These are phyloP conservation scores for Heliothis virescens DNA, from an alignment of 1,140 invertebrate species.

Conservation along the genomic window DNA sequence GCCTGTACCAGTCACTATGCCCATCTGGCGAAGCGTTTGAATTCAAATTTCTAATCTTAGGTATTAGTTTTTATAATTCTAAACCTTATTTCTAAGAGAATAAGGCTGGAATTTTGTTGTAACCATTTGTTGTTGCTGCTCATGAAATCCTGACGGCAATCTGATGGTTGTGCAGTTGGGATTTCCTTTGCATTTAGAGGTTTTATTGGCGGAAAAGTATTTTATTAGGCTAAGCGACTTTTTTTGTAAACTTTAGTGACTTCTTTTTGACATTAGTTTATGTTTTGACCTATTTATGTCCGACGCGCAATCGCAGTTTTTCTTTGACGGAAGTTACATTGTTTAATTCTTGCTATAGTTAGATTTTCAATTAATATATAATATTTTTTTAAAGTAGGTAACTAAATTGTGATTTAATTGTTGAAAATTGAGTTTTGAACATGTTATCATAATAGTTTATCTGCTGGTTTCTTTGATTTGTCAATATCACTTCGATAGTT, in stretches of 20 bases:
- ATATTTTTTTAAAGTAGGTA: neutral
- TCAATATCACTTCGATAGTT: neutral
- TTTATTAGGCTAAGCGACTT: conserved; percentile 42
- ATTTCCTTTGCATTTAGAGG: neutral
- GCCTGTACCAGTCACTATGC: conserved; percentile 58
- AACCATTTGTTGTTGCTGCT: conserved; percentile 40
- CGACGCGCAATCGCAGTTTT: conserved; percentile 7
- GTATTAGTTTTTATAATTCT: conserved; percentile 45
- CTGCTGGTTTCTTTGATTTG: no score
- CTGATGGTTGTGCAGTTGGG: conserved; percentile 18
- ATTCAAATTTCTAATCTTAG: conserved; percentile 3
- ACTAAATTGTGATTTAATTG: neutral
- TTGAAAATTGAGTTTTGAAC: conserved; percentile 11
- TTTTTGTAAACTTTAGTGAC: neutral
- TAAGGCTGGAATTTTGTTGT: conserved; percentile 54
- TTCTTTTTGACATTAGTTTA: conserved; percentile 30
- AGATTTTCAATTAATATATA: neutral
- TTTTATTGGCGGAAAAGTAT: conserved; percentile 35
- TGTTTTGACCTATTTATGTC: conserved; percentile 35
- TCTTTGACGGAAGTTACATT: neutral
- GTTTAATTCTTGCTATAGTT: neutral
- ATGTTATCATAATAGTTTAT: no score
- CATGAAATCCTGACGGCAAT: conserved; percentile 32
- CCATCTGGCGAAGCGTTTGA: conserved; percentile 54
- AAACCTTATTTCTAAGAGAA: conserved; percentile 49